Evolutionary conservation across 2,888 invertebrate genomes (phyloP), one percentile per base, ranked within the genome.

Genomic region (Drosophila maculinotata): DNA sequence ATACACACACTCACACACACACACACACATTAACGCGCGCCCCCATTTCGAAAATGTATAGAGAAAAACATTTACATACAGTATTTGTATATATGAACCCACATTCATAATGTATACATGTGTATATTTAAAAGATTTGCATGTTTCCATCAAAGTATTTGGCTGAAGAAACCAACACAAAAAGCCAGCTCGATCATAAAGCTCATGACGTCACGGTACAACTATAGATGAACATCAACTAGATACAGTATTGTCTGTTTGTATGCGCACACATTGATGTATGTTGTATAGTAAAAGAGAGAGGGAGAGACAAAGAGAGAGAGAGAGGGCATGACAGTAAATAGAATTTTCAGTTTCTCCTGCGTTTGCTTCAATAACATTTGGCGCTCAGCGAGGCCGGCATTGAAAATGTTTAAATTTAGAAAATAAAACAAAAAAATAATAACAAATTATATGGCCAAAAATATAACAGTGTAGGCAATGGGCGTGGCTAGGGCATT

Each of bases 401-500:
- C 84, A 78, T 78, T 73, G 84, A 78, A 80, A 78, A 73, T 68
- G 66, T 74, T 65, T 74, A 74, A 74, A 49, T 83, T 83, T 80
- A 83, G 84, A 83, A 79, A 20, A n/a, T n/a, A n/a, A n/a, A n/a
- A n/a, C 2, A 20, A 20, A 20, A 59, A 72, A 78, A 76, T 63
- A 69, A 69, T 63, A 78, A 75, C 60, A 81, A 74, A 71, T 65
- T 63, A 26, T 54, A 65, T 78, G 74, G 64, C 62, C 68, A 68
- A 68, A 77, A 80, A 70, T 59, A 78, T 25, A 77, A 60, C 42
- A 42, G 6, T 31, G 38, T 10, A 33, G 68, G 58, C 49, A 51
- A 31, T 70, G 56, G 73, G 73, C 56, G 56, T 36, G 48, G 20
- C 35, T 42, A 39, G 54, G 65, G 42, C 38, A 42, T 14, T 20